Base-by-base conservation (phyloP, 1,140 invertebrate species). In the Neodiprion fabricii region DNA sequence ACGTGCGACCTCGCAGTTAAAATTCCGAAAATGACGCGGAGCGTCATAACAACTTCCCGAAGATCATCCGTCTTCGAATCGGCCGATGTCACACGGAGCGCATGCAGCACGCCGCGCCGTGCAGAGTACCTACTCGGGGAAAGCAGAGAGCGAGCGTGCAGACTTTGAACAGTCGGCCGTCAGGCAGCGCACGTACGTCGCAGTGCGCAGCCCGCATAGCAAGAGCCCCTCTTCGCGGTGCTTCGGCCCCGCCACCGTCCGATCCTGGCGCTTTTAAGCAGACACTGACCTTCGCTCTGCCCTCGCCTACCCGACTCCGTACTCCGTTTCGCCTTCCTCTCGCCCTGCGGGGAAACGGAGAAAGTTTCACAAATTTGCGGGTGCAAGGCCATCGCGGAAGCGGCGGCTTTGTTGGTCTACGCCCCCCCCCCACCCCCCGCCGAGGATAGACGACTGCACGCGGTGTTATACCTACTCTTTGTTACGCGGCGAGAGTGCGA, bases 201-300 rank as follows among this genome's bases (percentile, higher is more conserved):
- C 75, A 78, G 79, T 82, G 85, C 85, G 86, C 86, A 86, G 81
- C 82, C 84, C 87, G 87, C 87, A 88, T 88, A 88, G 86, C 85
- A 88, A 88, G 82, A 70, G 76, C 53, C 76, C 40, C 67, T 69
- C 67, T 69, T 67, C 75, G 50, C 67, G 23, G 40, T 48, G 12
- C 48, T 48, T 67, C 50, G 17, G 11, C 21, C 49, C 69, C 17
- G 78, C 78, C 78, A 78, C 81, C 77, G 74, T 77, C 81, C 79
- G 80, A 84, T 82, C 80, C 79, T 82, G 80, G 83, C 82, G 82
- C 80, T 88, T 88, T 88, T 88, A 88, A 88, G 87, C 86, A 88
- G 87, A 86, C 86, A 88, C 87, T 88, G 87, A 88, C 87, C 87
- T 88, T 88, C 86, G 85, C 65, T 75, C 70, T 49, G 21, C 28